Base-by-base conservation (phyloP, 2,888 invertebrate species). In the Schizaphis graminum region DNA sequence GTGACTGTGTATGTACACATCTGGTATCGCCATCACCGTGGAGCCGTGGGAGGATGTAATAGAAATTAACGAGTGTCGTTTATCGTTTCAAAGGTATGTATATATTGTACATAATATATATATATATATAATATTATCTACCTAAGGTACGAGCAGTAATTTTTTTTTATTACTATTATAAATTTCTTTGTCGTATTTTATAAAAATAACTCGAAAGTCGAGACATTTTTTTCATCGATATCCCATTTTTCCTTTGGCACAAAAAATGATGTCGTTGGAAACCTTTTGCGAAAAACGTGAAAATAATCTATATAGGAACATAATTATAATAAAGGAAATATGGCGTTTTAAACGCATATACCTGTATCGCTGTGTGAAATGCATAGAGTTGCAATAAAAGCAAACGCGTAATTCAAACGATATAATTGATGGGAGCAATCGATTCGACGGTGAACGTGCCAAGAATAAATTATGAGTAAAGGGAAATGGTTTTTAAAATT, bases 51-150 rank as follows among this genome's bases (percentile, higher is more conserved):
- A 28, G 61, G 67, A 21, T 47, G 90, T 93, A 93, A 93, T 90
- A 57, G 93, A 85, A 90, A 93, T 85, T 93, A 93, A 90, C 93
- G 85, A 93, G 90, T 85, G 88, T 61, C 93, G 86, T 93, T 93
- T 93, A 85, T 89, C 90, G 84, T 93, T 84, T 90, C 90, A 85
- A 85, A 93, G 57, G 57, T 87, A 41, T 84, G 49, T 35, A 26
- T 24, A 77, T 26, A 35, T 41, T 28, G 1, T n/a, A 44, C 7
- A 47, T 47, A 47, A 7, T 47, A 8, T 47, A 47, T 47, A 47
- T 47, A 44, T 44, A 41, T 57, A 56, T 35, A 88, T 35, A 53
- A 21, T 35, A 49, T 77, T 53, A 90, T n/a, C 47, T 28, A 24
- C 24, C 26, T 0, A 26, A 7, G 26, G 26, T 35, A 56, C 24